Evolutionary conservation across 92 coral and sea anemone species (phyloP).

Genomic region (Desmophyllum pertusum): DNA sequence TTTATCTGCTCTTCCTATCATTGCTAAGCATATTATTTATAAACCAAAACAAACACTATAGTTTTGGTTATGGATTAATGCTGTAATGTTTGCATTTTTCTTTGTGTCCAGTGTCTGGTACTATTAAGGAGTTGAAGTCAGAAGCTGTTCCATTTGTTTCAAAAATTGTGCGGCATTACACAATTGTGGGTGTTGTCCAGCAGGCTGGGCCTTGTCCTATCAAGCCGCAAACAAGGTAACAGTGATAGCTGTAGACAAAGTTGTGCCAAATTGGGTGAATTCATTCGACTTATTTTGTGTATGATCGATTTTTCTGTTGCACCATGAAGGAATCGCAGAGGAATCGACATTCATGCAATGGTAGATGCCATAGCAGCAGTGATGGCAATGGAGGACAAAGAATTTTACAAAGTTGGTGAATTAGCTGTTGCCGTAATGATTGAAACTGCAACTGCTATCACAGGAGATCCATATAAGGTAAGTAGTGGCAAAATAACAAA

Average conservation of each 20-base stretch:
- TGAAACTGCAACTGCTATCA: conserved; percentile 93
- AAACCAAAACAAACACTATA: background rate
- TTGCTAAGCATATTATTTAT: too few species aligned
- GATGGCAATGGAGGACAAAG: conserved; percentile 98
- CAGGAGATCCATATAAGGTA: conserved; percentile 93
- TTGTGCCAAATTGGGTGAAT: too few species aligned
- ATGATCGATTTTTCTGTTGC: background rate
- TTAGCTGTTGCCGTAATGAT: conserved; percentile 95
- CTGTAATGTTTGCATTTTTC: background rate
- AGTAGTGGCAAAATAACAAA: too few species aligned
- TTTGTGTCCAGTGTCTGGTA: conserved; percentile 76
- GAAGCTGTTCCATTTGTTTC: conserved; percentile 98
- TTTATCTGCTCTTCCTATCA: background rate
- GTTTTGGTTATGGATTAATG: background rate
- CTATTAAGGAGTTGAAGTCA: conserved; percentile 84
- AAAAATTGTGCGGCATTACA: conserved; percentile 87
- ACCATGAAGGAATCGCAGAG: conserved; percentile 33
- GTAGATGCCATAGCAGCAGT: conserved; percentile 93
- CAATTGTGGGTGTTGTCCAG: conserved; percentile 89
- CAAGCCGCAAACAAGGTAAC: conserved; percentile 87
- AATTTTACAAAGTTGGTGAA: conserved; percentile 95
- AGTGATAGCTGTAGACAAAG: too few species aligned
- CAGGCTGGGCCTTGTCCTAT: conserved; percentile 97
- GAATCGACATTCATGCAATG: conserved; percentile 86
- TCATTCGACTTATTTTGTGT: too few species aligned